A percentile compares a stretch with the other conserved stretches of the same genome.
These are phyloP conservation scores for Drosophila meridiana DNA, from an alignment of 2,888 invertebrate genomes.

Conservation along the genomic window DNA sequence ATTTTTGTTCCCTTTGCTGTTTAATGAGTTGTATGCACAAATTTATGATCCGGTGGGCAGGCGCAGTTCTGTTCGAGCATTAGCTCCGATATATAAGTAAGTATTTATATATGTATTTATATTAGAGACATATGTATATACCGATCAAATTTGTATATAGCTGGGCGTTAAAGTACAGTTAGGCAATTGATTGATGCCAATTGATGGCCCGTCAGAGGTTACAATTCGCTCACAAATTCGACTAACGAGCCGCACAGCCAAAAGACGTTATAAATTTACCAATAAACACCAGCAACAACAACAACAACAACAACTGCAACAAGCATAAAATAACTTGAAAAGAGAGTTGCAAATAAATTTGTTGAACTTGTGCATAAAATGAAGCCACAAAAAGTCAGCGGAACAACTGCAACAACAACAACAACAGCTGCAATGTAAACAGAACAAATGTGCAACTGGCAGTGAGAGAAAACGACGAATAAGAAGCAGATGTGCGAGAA, in stretches of 20 bases:
- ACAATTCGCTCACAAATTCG: slow-evolving; percentile 57
- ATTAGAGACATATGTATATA: not conserved
- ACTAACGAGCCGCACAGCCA: slow-evolving; percentile 63
- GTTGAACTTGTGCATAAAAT: slow-evolving; percentile 63
- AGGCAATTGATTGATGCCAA: slow-evolving; percentile 70
- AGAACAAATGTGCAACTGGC: slow-evolving; percentile 39
- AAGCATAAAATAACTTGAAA: slow-evolving; percentile 22
- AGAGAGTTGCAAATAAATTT: slow-evolving; percentile 70
- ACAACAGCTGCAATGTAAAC: slow-evolving; percentile 55
- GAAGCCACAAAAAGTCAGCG: slow-evolving; percentile 56
- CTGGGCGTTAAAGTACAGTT: slow-evolving; percentile 39
- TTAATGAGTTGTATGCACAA: slow-evolving; percentile 83
- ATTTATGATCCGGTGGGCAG: slow-evolving; percentile 81
- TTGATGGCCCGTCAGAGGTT: slow-evolving; percentile 59
- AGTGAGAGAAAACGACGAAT: slow-evolving; percentile 13
- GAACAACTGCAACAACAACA: slow-evolving; percentile 23
- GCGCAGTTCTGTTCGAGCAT: slow-evolving; percentile 75
- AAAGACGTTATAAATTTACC: slow-evolving; percentile 68
- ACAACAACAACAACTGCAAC: slow-evolving; percentile 10
- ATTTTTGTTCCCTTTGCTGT: slow-evolving; percentile 77
- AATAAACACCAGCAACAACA: slow-evolving; percentile 60
- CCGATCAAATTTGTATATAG: slow-evolving; percentile 18
- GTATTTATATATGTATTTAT: not conserved
- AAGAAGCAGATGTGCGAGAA: not conserved
- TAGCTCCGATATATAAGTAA: slow-evolving; percentile 24